Conservation (phyloP, 2,797 vertebrate species). For the Scolopax bukidnonensis region DNA sequence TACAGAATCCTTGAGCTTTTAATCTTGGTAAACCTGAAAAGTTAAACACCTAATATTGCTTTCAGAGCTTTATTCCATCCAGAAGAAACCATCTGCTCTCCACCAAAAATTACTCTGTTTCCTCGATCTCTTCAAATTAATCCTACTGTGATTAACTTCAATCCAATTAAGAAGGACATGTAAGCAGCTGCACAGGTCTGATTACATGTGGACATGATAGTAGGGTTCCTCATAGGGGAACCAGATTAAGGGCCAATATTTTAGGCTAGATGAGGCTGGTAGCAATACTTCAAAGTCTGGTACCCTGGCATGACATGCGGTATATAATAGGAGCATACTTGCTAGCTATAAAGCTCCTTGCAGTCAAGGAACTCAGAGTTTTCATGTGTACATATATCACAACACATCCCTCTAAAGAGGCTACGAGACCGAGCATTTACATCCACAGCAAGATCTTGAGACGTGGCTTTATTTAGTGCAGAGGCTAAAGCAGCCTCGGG, state of each 20-base stretch:
- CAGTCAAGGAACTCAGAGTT: background rate
- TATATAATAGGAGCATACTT: background rate
- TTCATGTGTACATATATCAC: background rate
- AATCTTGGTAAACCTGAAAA: conserved; percentile 50
- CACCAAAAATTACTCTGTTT: conserved; percentile 36
- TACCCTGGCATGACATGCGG: background rate
- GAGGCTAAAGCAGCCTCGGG: background rate
- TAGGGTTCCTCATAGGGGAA: background rate
- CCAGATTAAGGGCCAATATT: background rate
- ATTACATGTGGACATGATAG: conserved; percentile 42
- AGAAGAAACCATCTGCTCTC: conserved; percentile 62
- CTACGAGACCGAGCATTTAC: background rate
- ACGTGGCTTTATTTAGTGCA: background rate
- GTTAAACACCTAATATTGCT: conserved; percentile 25
- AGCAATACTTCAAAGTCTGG: background rate
- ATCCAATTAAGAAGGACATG: conserved; percentile 66
- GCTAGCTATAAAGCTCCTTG: background rate
- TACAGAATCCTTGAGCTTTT: conserved; percentile 49
- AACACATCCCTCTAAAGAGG: background rate
- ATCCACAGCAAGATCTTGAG: background rate
- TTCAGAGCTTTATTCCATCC: conserved; percentile 40
- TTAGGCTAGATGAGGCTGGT: background rate
- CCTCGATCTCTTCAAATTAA: conserved; percentile 68
- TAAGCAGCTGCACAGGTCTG: conserved; percentile 58
- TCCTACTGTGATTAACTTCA: conserved; percentile 71